Base-by-base conservation (phyloP, 1,140 invertebrate genomes). In the Maconellicoccus hirsutus region DNA sequence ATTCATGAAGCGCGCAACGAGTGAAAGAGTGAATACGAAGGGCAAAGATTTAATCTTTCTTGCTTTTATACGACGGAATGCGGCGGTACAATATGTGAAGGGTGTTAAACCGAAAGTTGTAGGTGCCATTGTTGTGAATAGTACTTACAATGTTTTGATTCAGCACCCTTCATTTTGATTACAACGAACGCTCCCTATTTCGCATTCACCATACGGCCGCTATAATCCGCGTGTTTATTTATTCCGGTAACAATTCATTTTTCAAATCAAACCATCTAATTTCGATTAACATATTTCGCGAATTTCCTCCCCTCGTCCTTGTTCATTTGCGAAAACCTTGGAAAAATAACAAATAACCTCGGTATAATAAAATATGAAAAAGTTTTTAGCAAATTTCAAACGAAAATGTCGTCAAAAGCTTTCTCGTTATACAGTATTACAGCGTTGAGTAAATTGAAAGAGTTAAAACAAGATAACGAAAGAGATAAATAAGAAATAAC, bases 401-500 rank as follows among this genome's bases (percentile, higher is more conserved):
- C 61, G 61, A 66, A 23, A 66, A 66, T 25, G 61, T 66, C 61
- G 61, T 66, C 61, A 66, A 66, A 66, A 66, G 21, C 61, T 66
- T 16, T 22, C 22, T 66, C 6, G 6, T 52, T 16, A 16, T 52
- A 66, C 21, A 7, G n/a, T 16, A 59, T 10, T 23, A 23, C 61
- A 66, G 19, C 61, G 61, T 66, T 23, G 19, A 66, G 61, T 66
- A 66, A 66, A 66, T 66, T 66, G 61, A 66, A 66, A 66, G 61
- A 66, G 61, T 66, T 66, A 26, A 66, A 66, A 66, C 61, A 25
- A 66, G 22, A 66, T 66, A 66, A 19, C 61, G 22, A 66, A 26
- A 66, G 10, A 66, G 61, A 66, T 66, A 66, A 66, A 66, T 66
- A 66, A 66, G 61, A 66, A 66, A 66, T 66, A 66, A 66, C 61